Conservation (phyloP, 2,888 invertebrate species). For the Dryobota labecula region DNA sequence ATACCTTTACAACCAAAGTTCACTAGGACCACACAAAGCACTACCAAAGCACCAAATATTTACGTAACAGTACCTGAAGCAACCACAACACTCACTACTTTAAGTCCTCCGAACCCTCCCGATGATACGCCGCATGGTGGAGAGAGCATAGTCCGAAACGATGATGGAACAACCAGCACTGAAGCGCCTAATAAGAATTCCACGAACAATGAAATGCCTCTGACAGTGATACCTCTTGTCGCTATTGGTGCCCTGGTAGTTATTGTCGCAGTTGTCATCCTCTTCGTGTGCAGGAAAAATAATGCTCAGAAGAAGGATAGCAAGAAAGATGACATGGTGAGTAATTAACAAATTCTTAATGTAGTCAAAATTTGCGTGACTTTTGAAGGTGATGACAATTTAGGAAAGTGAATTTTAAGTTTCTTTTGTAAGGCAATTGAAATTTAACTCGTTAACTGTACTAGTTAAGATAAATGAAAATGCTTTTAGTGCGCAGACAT, state of each 20-base stretch:
- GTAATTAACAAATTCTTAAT: conserved; percentile 49
- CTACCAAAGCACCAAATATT: conserved; percentile 79
- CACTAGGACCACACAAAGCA: conserved; percentile 73
- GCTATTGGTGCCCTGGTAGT: conserved; percentile 93
- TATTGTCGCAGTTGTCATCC: conserved; percentile 92
- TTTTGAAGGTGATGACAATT: background rate
- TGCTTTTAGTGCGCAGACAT: background rate
- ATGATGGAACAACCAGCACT: conserved; percentile 74
- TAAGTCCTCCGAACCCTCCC: conserved; percentile 74
- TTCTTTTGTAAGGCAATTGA: background rate
- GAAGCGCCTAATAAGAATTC: conserved; percentile 81
- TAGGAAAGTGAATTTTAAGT: background rate
- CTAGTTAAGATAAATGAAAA: background rate
- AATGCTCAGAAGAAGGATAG: conserved; percentile 91
- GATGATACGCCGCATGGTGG: conserved; percentile 76
- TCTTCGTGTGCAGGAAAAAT: conserved; percentile 93
- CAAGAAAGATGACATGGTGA: conserved; percentile 94
- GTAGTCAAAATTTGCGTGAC: background rate
- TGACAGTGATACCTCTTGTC: conserved; percentile 93
- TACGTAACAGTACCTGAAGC: conserved; percentile 81
- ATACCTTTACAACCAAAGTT: conserved; percentile 72
- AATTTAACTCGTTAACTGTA: background rate
- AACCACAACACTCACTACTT: conserved; percentile 72
- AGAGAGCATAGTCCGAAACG: conserved; percentile 68
- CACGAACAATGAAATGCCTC: conserved; percentile 88